Evolutionary conservation across 2,113 vertebrate genomes (phyloP), one percentile per base, ranked within the genome.

Genomic region (Labeo rohita): DNA sequence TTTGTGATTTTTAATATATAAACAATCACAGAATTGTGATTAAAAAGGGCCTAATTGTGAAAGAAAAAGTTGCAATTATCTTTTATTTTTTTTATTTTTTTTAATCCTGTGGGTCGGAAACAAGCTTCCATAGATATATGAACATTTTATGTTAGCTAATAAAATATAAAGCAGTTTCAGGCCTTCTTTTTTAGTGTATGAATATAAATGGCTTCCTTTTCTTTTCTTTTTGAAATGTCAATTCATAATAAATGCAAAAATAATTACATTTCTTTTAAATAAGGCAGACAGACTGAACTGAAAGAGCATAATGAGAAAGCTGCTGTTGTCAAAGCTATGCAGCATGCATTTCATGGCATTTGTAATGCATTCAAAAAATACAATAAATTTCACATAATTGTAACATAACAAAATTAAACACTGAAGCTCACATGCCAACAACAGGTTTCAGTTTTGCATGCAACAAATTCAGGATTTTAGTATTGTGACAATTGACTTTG

Each of bases 261-360:
- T 77, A 61, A 56, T 23, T 23, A 84, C 18, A 11, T 76, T 73
- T 85, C 4, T 36, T 77, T 73, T 83, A 6, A 88, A 21, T 78
- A 88, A 85, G 87, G 63, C 73, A 72, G 45, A 85, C 63, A 43
- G 36, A n/a, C 34, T 79, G 52, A 59, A 76, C 3, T 28, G 12
- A 68, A 65, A n/a, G 59, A 76, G 36, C 70, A 80, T 66, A 78
- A 78, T 54, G 73, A 78, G 65, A 50, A 83, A 83, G 43, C 65
- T 72, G 56, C 66, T 83, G 12, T 65, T 81, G 61, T 77, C 39
- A 76, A 82, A 83, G 39, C 59, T n/a, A 54, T 72, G 63, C 84
- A 83, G 61, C 87, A 84, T 84, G 74, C 87, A 84, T 23, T 84
- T 73, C 43, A 52, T 79, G 80, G 15, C 52, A 80, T 73, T 86